Percentiles rank a stretch among this genome's conserved stretches.
These are phyloP conservation scores for Alectoris magna DNA, from an alignment of 2,797 vertebrate genomes.

Conservation along the genomic window DNA sequence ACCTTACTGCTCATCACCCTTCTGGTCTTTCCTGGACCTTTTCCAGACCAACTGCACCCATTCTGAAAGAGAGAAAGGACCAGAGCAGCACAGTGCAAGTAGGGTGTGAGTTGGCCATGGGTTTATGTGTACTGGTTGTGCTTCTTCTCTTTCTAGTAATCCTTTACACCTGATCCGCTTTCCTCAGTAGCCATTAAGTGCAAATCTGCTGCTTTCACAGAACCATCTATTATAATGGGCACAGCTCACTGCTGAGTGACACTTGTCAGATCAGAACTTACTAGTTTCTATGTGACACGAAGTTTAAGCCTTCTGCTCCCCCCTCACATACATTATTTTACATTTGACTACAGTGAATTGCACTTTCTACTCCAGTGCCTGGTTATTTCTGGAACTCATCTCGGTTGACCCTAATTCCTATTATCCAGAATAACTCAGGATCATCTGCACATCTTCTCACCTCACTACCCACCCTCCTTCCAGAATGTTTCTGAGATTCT, in stretches of 20 bases:
- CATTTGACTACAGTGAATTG: neutral
- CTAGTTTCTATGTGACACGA: neutral
- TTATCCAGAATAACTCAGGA: neutral
- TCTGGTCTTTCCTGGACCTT: neutral
- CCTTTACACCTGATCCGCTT: accelerated
- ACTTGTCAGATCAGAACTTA: neutral
- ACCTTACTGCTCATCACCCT: neutral
- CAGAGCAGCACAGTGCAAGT: neutral
- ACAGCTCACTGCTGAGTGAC: neutral
- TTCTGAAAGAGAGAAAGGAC: neutral
- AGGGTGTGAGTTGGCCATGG: accelerated
- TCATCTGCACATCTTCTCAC: neutral
- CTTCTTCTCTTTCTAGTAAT: neutral
- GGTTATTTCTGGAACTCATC: neutral
- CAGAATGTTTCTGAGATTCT: neutral
- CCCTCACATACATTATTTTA: neutral
- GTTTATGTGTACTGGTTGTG: neutral
- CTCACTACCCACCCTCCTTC: neutral
- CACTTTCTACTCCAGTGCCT: neutral
- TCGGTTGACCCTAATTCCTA: neutral
- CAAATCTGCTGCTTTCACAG: neutral
- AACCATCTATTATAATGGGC: neutral
- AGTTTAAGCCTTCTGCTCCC: neutral
- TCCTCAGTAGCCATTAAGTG: neutral
- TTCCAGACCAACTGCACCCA: neutral